These are phyloP conservation scores for Bubalus kerabau DNA, from an alignment of 2,113 vertebrate species.

Conservation along the genomic window DNA sequence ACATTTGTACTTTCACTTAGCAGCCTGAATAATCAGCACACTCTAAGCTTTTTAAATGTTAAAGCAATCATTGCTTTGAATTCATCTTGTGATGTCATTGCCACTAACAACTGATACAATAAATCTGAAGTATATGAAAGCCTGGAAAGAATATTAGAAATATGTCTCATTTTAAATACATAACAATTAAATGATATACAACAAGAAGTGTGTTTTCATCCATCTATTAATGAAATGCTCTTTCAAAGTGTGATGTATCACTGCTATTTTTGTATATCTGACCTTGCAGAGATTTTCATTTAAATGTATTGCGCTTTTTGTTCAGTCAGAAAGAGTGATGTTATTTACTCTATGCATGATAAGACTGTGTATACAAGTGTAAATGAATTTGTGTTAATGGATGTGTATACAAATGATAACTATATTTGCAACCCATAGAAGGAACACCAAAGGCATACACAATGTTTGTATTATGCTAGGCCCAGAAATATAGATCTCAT, in stretches of 20 bases:
- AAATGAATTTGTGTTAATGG: not conserved
- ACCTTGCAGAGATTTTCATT: constrained; percentile 53
- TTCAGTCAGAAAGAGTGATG: constrained; percentile 28
- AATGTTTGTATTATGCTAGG: not conserved
- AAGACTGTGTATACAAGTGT: not conserved
- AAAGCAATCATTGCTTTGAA: constrained; percentile 78
- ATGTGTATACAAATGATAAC: not conserved
- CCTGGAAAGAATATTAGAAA: constrained; percentile 66
- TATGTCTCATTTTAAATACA: constrained; percentile 74
- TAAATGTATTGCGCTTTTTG: constrained; percentile 40
- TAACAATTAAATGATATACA: constrained; percentile 79
- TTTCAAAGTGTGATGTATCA: constrained; percentile 72
- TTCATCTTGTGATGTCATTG: constrained; percentile 85
- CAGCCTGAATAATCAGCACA: constrained; percentile 78
- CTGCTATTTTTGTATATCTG: constrained; percentile 50
- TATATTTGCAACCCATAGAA: not conserved
- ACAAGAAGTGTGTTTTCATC: constrained; percentile 64
- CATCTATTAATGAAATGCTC: constrained; percentile 79
- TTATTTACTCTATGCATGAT: not conserved
- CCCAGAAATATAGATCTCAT: not conserved
- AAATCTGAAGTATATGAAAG: constrained; percentile 77
- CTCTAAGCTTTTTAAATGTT: constrained; percentile 78
- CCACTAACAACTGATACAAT: constrained; percentile 73
- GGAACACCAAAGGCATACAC: not conserved
- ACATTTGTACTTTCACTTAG: constrained; percentile 82